Percentiles rank a stretch among this genome's conserved stretches.
These are phyloP conservation scores for Lamprotornis superbus DNA, from an alignment of 2,113 vertebrate genomes.

Conservation along the genomic window DNA sequence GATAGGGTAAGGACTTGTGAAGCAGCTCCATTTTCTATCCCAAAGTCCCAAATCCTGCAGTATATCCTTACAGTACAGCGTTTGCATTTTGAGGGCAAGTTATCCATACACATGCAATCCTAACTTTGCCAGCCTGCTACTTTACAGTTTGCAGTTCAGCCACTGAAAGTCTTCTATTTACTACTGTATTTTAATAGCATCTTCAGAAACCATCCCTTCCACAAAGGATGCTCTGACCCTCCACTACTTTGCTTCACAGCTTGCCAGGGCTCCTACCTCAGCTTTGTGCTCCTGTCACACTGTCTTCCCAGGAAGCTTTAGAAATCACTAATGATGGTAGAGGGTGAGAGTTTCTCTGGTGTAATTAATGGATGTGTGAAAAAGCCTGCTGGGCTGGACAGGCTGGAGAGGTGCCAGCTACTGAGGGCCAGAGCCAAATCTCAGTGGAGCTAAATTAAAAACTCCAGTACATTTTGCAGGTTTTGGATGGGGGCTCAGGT, in stretches of 20 bases:
- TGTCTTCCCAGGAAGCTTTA: slow-evolving; percentile 23
- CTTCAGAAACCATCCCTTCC: background rate
- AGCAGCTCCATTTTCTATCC: background rate
- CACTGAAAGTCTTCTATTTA: background rate
- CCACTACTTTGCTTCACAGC: background rate
- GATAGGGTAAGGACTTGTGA: background rate
- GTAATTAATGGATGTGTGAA: slow-evolving; percentile 54
- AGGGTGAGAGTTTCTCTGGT: slow-evolving; percentile 24
- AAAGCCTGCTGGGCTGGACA: slow-evolving; percentile 44
- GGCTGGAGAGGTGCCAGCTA: slow-evolving; percentile 37
- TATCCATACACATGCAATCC: background rate
- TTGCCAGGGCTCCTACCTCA: slow-evolving; percentile 21
- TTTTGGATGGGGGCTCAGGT: slow-evolving; percentile 36
- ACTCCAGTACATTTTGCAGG: background rate
- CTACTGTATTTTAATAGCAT: background rate
- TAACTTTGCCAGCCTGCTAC: background rate
- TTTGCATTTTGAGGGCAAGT: background rate
- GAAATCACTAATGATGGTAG: background rate
- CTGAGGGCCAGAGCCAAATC: slow-evolving; percentile 19
- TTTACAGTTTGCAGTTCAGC: background rate
- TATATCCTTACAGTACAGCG: fast-evolving
- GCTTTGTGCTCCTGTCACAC: slow-evolving; percentile 26
- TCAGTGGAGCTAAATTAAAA: background rate
- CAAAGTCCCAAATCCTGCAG: background rate
- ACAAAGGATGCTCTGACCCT: slow-evolving; percentile 3